Percentiles rank a stretch among this genome's conserved stretches.
phyloP scores from a whole-genome alignment of 2,888 invertebrate species.

The Azorinus chamasolen region DNA sequence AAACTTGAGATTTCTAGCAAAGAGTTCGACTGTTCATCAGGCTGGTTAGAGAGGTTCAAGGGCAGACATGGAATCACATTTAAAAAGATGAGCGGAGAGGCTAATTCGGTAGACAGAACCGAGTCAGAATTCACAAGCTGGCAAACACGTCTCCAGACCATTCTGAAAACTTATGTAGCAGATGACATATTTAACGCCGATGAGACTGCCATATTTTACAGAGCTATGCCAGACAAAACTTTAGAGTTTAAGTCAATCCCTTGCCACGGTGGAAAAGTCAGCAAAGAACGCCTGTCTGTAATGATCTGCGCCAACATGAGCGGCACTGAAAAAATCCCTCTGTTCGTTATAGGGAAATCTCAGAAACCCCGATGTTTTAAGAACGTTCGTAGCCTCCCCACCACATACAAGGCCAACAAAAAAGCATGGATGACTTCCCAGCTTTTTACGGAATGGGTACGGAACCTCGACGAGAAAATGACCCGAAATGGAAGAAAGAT shows the following conservation, averaged over 20 bases:
- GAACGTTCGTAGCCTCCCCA: not conserved
- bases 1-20: slow-evolving; percentile 4
- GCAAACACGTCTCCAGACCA: slow-evolving; percentile 10
- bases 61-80: not conserved
- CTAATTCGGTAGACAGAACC: slow-evolving; percentile 20
- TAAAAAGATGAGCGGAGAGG: slow-evolving; percentile 9
- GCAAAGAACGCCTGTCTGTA: no score
- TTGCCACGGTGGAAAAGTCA: no score
- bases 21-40: slow-evolving; percentile 28
- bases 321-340: no score
- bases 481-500: slow-evolving; percentile 30
- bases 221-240: no score
- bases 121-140: not conserved
- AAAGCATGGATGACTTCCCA: slow-evolving; percentile 43
- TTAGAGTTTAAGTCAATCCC: no score
- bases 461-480: slow-evolving; percentile 47
- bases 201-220: no score
- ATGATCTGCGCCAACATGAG: no score
- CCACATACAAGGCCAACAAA: slow-evolving; percentile 5
- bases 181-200: no score
- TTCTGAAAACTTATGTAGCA: no score
- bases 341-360: slow-evolving; percentile 9
- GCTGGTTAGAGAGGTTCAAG: slow-evolving; percentile 36
- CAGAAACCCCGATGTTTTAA: slow-evolving; percentile 11
- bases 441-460: slow-evolving; percentile 65